phyloP scores from a whole-genome alignment of 2,113 vertebrate species.

The Suricata suricatta region DNA sequence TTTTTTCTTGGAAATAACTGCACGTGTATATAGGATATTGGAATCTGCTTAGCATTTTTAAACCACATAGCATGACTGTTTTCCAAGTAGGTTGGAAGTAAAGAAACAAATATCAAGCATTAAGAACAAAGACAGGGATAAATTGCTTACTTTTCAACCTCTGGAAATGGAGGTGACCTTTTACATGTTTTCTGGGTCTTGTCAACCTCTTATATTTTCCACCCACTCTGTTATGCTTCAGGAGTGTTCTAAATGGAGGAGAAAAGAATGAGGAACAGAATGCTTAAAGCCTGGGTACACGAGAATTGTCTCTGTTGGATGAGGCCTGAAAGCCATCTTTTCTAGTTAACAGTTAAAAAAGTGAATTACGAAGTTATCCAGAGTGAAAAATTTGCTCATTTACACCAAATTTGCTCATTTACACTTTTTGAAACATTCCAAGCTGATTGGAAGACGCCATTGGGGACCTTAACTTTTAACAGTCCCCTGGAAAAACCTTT shows the following conservation, averaged over 20 bases:
- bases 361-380: slow-evolving; percentile 63
- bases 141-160: slow-evolving; percentile 70
- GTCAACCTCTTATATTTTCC: slow-evolving; percentile 72
- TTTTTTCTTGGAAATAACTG: slow-evolving; percentile 80
- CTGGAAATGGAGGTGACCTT: slow-evolving; percentile 58
- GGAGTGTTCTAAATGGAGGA: slow-evolving; percentile 71
- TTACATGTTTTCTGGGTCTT: slow-evolving; percentile 78
- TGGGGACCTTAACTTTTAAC: slow-evolving; percentile 59
- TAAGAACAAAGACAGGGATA: slow-evolving; percentile 64
- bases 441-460: slow-evolving; percentile 55
- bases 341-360: slow-evolving; percentile 59
- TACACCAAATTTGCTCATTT: slow-evolving; percentile 77
- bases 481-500: slow-evolving; percentile 63
- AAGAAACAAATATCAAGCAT: slow-evolving; percentile 61
- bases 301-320: slow-evolving; percentile 49
- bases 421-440: slow-evolving; percentile 70
- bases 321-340: slow-evolving; percentile 66
- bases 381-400: slow-evolving; percentile 71
- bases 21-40: slow-evolving; percentile 77
- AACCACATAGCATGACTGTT: slow-evolving; percentile 78
- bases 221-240: slow-evolving; percentile 64
- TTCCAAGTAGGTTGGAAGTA: slow-evolving; percentile 74
- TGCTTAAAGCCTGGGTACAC: slow-evolving; percentile 76
- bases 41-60: slow-evolving; percentile 77
- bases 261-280: slow-evolving; percentile 61